Base-by-base conservation (phyloP, 2,113 vertebrate species). In the Oreotragus oreotragus region DNA sequence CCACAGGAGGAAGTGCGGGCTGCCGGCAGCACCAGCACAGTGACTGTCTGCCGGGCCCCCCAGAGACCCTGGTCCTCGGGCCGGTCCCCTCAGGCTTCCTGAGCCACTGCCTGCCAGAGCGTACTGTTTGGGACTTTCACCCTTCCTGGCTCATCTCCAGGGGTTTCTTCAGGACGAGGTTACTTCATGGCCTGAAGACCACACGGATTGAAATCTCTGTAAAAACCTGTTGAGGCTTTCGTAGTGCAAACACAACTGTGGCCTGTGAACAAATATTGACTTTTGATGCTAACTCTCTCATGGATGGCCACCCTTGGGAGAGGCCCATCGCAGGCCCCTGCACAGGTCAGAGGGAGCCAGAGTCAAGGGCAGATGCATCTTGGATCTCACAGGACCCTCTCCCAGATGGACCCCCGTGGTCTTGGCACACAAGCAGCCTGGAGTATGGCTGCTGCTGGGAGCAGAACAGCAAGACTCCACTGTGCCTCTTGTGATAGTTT, bases 251-350 rank as follows among this genome's bases (percentile, higher is more conserved):
- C 81, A 62, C 0, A 14, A 96, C 97, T 96, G 6, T 36, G 39
- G 88, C 93, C 91, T 84, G 53, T 77, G 95, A 91, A 90, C 96
- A 80, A 94, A 97, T 55, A 19, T 86, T 98, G 87, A 98, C 94
- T 89, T 97, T 89, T 73, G 64, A 91, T 73, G n/a, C 60, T 53
- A 77, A 81, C 58, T 90, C 83, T 86, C 62, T 97, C 76, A 91
- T 1, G 3, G 51, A 86, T 28, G 85, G 83, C 83, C 95, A 91
- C 91, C 57, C 70, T 96, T 92, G 92, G 90, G 88, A 94, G 88
- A 94, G 33, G 39, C 39, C 55, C 10, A 1, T 17, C 14, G 5
- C 14, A 30, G 92, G 84, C 90, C 13, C 51, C 43, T 15, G 14
- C 70, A 36, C 43, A 36, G 90, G 58, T 84, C 94, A 81, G 16